A percentile compares a stretch with the other conserved stretches of the same genome.
phyloP scores from a whole-genome alignment of 1,140 invertebrate genomes.

The Steinernema feltiae region DNA sequence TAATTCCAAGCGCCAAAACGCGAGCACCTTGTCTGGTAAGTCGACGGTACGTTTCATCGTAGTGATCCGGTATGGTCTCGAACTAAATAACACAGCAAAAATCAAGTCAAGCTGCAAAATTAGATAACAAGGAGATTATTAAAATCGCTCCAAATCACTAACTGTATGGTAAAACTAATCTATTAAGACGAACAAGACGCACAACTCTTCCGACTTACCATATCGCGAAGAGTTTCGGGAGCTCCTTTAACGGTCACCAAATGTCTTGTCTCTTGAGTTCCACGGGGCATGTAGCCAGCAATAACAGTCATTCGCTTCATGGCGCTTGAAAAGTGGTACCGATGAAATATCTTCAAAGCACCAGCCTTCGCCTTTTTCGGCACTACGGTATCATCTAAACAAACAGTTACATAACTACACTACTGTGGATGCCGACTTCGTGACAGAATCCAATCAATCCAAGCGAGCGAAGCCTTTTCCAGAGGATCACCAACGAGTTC shows the following conservation, averaged over 20 bases:
- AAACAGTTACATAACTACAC: constrained; percentile 2
- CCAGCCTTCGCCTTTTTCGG: constrained; percentile 75
- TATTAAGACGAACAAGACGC: too few relatives aligned
- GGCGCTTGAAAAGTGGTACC: constrained; percentile 90
- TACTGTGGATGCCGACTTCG: constrained; percentile 65
- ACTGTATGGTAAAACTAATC: too few relatives aligned
- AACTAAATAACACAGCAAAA: constrained; percentile 65
- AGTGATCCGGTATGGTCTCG: constrained; percentile 66
- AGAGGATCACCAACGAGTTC: constrained; percentile 91
- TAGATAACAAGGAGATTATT: neutral
- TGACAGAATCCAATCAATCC: constrained; percentile 90
- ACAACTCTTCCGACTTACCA: too few relatives aligned
- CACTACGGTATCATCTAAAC: constrained; percentile 79
- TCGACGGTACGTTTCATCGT: constrained; percentile 77
- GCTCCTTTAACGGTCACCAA: constrained; percentile 93
- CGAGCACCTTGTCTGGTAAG: constrained; percentile 84
- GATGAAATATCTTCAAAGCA: constrained; percentile 85
- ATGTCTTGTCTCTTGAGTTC: constrained; percentile 75
- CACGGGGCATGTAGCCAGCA: constrained; percentile 72
- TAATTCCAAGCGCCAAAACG: constrained; percentile 79
- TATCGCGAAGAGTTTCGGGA: constrained; percentile 83
- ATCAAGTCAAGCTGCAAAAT: constrained; percentile 33
- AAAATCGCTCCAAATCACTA: too few relatives aligned
- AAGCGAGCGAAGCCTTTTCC: constrained; percentile 90
- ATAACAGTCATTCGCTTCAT: constrained; percentile 97